These are phyloP conservation scores for Meteorus colon DNA, from an alignment of 2,888 invertebrate genomes.

Conservation along the genomic window DNA sequence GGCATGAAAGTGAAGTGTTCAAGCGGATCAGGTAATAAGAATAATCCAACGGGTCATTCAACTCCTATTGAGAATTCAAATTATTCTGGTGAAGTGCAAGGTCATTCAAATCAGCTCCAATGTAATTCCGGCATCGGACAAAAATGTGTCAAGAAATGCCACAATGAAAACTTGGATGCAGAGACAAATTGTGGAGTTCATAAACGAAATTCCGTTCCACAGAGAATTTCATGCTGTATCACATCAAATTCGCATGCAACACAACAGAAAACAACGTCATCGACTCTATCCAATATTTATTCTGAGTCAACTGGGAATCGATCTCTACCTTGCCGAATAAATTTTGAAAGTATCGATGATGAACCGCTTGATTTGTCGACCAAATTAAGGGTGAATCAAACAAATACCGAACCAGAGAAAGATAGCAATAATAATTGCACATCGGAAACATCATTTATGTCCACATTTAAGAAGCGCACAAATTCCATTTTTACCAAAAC, in stretches of 20 bases:
- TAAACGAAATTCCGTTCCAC: too few relatives aligned
- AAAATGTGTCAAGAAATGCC: neutral
- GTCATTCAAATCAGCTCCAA: neutral
- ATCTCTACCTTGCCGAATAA: neutral
- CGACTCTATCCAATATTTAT: neutral
- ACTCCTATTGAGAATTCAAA: constrained; percentile 31
- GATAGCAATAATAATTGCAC: constrained; percentile 36
- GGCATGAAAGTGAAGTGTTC: constrained; percentile 6
- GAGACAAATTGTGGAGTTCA: neutral
- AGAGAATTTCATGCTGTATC: neutral
- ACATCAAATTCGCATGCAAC: neutral
- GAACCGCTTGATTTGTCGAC: constrained; percentile 45
- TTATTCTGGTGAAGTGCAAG: constrained; percentile 21
- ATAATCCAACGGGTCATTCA: constrained; percentile 41
- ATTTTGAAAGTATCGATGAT: constrained; percentile 16
- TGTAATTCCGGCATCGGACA: neutral
- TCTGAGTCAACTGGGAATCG: neutral
- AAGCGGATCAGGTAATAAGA: neutral
- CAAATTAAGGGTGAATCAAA: neutral
- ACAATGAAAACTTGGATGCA: neutral
- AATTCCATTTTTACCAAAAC: neutral
- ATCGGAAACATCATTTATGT: neutral
- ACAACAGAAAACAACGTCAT: too few relatives aligned
- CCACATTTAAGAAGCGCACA: neutral
- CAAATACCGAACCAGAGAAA: neutral